A percentile compares a stretch with the other conserved stretches of the same genome.
Evolutionary conservation across 1,140 invertebrate genomes (phyloP).

Genomic region (Drosophila pruinosa): DNA sequence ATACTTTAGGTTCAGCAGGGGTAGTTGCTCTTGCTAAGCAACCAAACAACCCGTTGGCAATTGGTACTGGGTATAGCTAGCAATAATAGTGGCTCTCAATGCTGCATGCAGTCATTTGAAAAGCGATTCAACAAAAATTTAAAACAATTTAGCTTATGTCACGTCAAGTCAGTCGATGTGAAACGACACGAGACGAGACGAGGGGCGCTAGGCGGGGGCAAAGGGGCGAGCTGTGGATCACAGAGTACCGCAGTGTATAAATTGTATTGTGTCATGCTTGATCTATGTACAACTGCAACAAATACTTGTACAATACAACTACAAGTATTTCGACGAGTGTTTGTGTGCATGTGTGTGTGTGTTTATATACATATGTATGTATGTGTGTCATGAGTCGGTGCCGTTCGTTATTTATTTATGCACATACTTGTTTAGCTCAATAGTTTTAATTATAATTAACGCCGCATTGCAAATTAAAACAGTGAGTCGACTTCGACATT

Average conservation of each 20-base stretch:
- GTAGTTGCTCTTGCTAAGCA: no score
- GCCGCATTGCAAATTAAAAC: conserved; percentile 58
- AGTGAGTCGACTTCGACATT: conserved; percentile 1
- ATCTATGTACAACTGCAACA: conserved; percentile 41
- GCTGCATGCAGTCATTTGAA: conserved; percentile 57
- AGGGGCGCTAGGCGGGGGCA: background rate
- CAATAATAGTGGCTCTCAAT: conserved; percentile 13
- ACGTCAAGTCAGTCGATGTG: conserved; percentile 40
- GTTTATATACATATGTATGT: conserved; percentile 13
- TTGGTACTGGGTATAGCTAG: background rate
- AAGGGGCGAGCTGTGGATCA: background rate
- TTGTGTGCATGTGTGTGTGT: conserved; percentile 13
- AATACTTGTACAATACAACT: background rate
- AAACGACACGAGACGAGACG: background rate
- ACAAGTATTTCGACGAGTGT: background rate
- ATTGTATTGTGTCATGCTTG: conserved; percentile 74
- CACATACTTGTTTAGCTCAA: conserved; percentile 60
- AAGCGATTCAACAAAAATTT: conserved; percentile 71
- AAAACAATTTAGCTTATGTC: conserved; percentile 78
- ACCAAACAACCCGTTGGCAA: no score
- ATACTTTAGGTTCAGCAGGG: background rate
- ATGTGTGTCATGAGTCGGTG: conserved; percentile 8
- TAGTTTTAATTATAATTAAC: conserved; percentile 80
- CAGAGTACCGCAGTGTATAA: conserved; percentile 57
- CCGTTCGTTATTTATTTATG: conserved; percentile 44